Percentiles rank a stretch among this genome's conserved stretches.
These are phyloP conservation scores for Schizopygopsis malacanthus DNA, from an alignment of 2,797 vertebrate species.

Conservation along the genomic window DNA sequence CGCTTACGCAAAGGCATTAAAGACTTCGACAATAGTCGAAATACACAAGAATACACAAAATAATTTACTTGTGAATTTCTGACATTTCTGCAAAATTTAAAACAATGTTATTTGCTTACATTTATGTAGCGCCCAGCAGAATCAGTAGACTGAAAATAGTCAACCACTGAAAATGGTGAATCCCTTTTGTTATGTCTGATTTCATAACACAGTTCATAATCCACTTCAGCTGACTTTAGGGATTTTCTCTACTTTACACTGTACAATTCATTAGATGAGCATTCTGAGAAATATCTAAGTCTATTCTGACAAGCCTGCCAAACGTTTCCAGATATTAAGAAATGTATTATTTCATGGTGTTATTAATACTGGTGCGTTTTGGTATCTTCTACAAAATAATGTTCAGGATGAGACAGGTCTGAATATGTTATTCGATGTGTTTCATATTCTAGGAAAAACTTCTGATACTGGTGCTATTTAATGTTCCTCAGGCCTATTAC, in stretches of 20 bases:
- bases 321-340: background rate
- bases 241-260: background rate
- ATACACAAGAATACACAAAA: constrained; percentile 14
- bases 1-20: constrained; percentile 76
- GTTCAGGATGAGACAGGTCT: background rate
- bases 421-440: background rate
- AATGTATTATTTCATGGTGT: background rate
- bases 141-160: background rate
- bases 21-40: constrained; percentile 21
- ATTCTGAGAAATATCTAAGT: background rate
- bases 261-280: background rate
- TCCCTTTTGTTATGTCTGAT: constrained; percentile 16
- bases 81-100: background rate
- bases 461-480: background rate
- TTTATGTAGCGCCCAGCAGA: background rate
- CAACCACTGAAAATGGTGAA: too few relatives aligned
- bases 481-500: background rate
- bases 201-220: constrained; percentile 21
- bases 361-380: background rate
- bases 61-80: background rate
- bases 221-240: constrained; percentile 8
- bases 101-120: background rate
- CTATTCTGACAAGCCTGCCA: background rate
- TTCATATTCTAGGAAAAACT: background rate
- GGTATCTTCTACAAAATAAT: background rate